Evolutionary conservation across 1,140 invertebrate genomes (phyloP).

Genomic region (Leptinotarsa texana): DNA sequence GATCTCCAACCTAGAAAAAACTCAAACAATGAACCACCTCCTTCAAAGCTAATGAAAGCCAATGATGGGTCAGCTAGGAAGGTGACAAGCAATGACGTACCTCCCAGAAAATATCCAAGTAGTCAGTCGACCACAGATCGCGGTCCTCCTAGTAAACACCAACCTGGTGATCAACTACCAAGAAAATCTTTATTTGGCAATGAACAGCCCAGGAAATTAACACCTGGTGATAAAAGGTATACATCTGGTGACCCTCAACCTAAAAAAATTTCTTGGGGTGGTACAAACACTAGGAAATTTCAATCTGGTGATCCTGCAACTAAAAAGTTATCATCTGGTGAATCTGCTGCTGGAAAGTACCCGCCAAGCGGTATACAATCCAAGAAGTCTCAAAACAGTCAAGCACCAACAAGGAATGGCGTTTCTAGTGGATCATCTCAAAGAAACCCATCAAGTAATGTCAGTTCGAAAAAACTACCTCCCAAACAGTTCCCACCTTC

Average conservation of each 20-base stretch:
- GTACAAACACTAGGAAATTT: neutral
- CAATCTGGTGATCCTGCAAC: neutral
- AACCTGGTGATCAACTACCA: constrained; percentile 1
- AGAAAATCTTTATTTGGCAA: neutral
- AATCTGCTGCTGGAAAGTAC: constrained; percentile 19
- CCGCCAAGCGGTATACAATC: constrained; percentile 15
- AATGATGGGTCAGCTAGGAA: constrained; percentile 2
- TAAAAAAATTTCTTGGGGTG: constrained; percentile 13
- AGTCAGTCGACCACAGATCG: neutral
- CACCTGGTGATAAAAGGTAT: neutral
- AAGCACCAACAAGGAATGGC: constrained; percentile 37
- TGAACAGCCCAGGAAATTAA: neutral
- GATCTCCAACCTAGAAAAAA: neutral
- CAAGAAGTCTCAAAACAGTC: neutral
- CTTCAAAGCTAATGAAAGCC: neutral
- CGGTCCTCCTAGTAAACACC: neutral
- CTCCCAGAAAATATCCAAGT: neutral
- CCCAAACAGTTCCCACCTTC: constrained; percentile 55
- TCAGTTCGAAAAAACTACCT: constrained; percentile 10
- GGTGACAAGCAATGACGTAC: neutral
- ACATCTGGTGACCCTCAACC: constrained; percentile 7
- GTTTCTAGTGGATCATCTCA: constrained; percentile 26
- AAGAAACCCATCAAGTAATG: constrained; percentile 26
- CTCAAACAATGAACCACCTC: neutral
- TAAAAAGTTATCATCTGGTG: constrained; percentile 22